phyloP scores from a whole-genome alignment of 1,140 invertebrate genomes.

The Monochamus saltuarius region DNA sequence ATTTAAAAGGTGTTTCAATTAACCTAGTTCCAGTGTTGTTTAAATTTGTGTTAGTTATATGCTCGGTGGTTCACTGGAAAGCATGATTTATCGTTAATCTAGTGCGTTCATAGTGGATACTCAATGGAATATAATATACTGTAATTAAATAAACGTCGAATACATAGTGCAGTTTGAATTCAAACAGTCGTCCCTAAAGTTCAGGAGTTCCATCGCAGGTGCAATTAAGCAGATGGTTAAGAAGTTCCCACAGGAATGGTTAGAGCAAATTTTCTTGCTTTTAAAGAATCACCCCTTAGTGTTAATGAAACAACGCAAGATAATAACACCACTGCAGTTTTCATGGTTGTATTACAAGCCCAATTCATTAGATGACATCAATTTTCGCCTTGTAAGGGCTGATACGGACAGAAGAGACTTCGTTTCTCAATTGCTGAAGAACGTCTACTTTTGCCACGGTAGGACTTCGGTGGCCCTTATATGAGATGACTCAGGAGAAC shows the following conservation, averaged over 20 bases:
- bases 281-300: slow-evolving; percentile 15
- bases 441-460: slow-evolving; percentile 42
- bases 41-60: background rate
- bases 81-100: slow-evolving; percentile 36
- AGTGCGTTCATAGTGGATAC: slow-evolving; percentile 11
- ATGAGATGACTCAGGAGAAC: slow-evolving; percentile 31
- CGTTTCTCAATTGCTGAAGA: slow-evolving; percentile 13
- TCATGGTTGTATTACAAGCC: slow-evolving; percentile 13
- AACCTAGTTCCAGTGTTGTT: too few relatives aligned
- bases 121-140: slow-evolving; percentile 29
- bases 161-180: too few relatives aligned
- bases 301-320: slow-evolving; percentile 24
- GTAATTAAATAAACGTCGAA: slow-evolving; percentile 10
- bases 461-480: slow-evolving; percentile 43
- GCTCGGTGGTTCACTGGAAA: background rate
- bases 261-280: slow-evolving; percentile 9
- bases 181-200: too few relatives aligned
- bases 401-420: slow-evolving; percentile 41
- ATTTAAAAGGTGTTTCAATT: too few relatives aligned
- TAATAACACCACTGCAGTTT: background rate
- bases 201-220: too few relatives aligned
- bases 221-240: too few relatives aligned
- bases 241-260: slow-evolving; percentile 39
- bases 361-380: slow-evolving; percentile 46
- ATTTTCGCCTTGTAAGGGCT: slow-evolving; percentile 34